Conservation (phyloP, 2,888 invertebrate genomes). For the Lasioglossum pauxillum region DNA sequence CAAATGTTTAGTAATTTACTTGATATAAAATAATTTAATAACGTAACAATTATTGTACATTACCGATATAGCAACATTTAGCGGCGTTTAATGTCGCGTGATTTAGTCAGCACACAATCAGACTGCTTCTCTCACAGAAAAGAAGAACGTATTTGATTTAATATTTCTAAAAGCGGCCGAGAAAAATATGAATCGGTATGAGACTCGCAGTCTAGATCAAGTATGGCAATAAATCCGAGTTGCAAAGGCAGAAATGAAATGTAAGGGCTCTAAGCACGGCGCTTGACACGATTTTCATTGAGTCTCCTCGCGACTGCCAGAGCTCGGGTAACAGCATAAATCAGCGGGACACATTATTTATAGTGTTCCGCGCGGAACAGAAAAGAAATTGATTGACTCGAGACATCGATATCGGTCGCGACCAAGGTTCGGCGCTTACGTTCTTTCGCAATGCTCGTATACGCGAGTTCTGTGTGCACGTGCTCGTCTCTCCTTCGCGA, state of each 20-base stretch:
- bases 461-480: constrained; percentile 4
- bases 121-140: too few species aligned
- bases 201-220: background rate
- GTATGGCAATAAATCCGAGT: background rate
- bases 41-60: too few species aligned
- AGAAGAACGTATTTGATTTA: background rate
- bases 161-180: background rate
- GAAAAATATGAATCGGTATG: background rate
- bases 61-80: too few species aligned
- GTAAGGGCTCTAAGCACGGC: background rate
- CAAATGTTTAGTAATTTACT: too few species aligned
- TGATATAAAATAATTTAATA: too few species aligned
- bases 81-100: too few species aligned
- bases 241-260: background rate
- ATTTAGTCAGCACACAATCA: too few species aligned
- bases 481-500: constrained; percentile 28
- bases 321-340: background rate
- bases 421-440: background rate
- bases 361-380: background rate
- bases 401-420: background rate
- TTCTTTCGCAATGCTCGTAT: background rate
- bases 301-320: background rate
- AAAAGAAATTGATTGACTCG: background rate
- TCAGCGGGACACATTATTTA: background rate
- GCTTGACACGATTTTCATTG: background rate